These are phyloP conservation scores for Sinocyclocheilus rhinocerous DNA, from an alignment of 2,113 vertebrate species.

Conservation along the genomic window DNA sequence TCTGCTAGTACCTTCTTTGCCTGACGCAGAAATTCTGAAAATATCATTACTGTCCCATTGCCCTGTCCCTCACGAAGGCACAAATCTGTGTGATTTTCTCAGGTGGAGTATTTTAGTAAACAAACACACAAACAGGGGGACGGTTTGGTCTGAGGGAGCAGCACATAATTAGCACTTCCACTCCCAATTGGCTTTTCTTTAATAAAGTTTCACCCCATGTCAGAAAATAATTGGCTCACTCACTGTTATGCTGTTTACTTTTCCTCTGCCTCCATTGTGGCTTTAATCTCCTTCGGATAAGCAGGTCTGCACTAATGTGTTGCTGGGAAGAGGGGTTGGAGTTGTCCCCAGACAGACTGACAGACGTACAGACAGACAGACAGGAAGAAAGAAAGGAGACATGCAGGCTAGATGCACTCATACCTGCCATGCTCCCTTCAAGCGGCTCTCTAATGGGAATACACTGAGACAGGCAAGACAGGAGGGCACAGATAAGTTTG, in stretches of 20 bases:
- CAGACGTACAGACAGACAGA: constrained; percentile 8
- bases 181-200: constrained; percentile 25
- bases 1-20: not conserved
- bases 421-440: constrained; percentile 56
- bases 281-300: constrained; percentile 19
- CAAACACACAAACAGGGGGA: constrained; percentile 47
- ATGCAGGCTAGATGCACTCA: constrained; percentile 46
- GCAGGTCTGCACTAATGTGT: constrained; percentile 15
- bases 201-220: constrained; percentile 54
- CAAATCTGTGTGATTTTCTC: constrained; percentile 27
- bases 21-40: not conserved
- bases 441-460: constrained; percentile 58
- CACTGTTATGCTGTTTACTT: constrained; percentile 49
- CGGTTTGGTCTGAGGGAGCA: constrained; percentile 35
- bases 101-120: constrained; percentile 47
- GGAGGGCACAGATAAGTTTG: constrained; percentile 58
- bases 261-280: constrained; percentile 37
- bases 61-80: not conserved
- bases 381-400: constrained; percentile 23
- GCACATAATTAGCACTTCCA: constrained; percentile 52
- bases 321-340: not conserved
- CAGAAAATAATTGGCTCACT: constrained; percentile 55
- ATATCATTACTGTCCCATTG: not conserved
- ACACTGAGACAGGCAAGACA: constrained; percentile 54
- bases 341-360: constrained; percentile 28